These are phyloP conservation scores for Phaedon cochleariae DNA, from an alignment of 2,888 invertebrate species.

Conservation along the genomic window DNA sequence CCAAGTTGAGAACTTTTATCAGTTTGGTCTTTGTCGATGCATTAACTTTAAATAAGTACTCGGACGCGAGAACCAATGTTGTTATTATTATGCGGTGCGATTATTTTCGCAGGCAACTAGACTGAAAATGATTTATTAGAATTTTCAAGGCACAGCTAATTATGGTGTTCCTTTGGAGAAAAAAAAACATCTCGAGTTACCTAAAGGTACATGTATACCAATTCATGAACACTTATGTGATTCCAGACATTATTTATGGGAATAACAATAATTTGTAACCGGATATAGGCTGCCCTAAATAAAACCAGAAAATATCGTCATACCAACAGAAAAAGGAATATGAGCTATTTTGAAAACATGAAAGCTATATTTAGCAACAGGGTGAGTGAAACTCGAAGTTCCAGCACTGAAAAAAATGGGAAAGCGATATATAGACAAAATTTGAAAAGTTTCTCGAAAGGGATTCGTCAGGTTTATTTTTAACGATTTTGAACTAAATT, in stretches of 20 bases:
- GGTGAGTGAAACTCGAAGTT: too few species aligned
- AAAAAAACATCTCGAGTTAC: not conserved
- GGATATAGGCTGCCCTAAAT: too few species aligned
- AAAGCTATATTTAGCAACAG: too few species aligned
- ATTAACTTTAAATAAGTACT: not conserved
- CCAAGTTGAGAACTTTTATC: slow-evolving; percentile 1
- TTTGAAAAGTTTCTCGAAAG: too few species aligned
- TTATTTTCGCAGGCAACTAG: not conserved
- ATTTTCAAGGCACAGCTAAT: not conserved
- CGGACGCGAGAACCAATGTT: not conserved
- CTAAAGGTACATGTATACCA: not conserved
- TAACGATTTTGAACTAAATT: too few species aligned
- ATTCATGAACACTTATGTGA: not conserved
- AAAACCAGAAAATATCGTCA: too few species aligned
- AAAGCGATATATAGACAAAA: too few species aligned
- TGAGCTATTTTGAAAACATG: too few species aligned
- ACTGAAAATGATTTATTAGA: not conserved
- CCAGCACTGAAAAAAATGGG: too few species aligned
- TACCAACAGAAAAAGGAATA: too few species aligned
- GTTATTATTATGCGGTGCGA: not conserved
- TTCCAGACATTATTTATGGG: not conserved
- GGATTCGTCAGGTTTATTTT: too few species aligned
- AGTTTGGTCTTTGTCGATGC: slow-evolving; percentile 1
- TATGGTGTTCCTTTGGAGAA: not conserved
- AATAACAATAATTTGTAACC: too few species aligned